Percentiles rank a stretch among this genome's conserved stretches.
Evolutionary conservation across 1,140 invertebrate genomes (phyloP).

Genomic region (Calosoma granatense): DNA sequence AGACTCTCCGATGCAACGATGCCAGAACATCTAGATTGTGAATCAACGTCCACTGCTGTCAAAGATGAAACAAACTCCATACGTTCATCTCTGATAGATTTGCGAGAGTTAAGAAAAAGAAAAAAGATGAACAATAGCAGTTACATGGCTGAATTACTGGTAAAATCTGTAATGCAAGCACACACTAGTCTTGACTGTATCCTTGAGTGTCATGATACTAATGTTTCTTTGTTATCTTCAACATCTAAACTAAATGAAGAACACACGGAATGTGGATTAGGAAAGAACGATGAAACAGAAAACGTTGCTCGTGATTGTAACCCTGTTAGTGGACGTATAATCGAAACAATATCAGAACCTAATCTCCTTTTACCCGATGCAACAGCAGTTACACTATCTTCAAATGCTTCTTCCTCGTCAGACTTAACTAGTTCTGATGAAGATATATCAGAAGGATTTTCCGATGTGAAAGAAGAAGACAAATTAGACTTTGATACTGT

Average conservation of each 20-base stretch:
- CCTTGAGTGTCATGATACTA: slow-evolving; percentile 42
- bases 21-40: neutral
- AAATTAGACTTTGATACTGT: slow-evolving; percentile 38
- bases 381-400: slow-evolving; percentile 35
- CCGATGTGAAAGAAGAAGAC: slow-evolving; percentile 28
- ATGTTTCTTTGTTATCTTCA: neutral
- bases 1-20: slow-evolving; percentile 30
- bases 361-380: slow-evolving; percentile 24
- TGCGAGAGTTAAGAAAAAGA: slow-evolving; percentile 18
- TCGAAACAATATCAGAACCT: slow-evolving; percentile 31
- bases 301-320: neutral
- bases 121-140: slow-evolving; percentile 43
- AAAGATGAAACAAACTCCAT: slow-evolving; percentile 32
- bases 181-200: slow-evolving; percentile 50
- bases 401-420: slow-evolving; percentile 36
- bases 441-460: slow-evolving; percentile 33
- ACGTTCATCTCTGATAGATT: slow-evolving; percentile 13
- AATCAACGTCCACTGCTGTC: slow-evolving; percentile 13
- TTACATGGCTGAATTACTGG: slow-evolving; percentile 51
- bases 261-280: slow-evolving; percentile 16
- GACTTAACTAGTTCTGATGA: slow-evolving; percentile 36
- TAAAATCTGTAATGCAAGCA: slow-evolving; percentile 47
- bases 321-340: neutral
- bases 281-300: neutral
- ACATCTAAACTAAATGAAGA: slow-evolving; percentile 32